Conservation (phyloP, 2,888 invertebrate species). For the Trachelus troglodyta region DNA sequence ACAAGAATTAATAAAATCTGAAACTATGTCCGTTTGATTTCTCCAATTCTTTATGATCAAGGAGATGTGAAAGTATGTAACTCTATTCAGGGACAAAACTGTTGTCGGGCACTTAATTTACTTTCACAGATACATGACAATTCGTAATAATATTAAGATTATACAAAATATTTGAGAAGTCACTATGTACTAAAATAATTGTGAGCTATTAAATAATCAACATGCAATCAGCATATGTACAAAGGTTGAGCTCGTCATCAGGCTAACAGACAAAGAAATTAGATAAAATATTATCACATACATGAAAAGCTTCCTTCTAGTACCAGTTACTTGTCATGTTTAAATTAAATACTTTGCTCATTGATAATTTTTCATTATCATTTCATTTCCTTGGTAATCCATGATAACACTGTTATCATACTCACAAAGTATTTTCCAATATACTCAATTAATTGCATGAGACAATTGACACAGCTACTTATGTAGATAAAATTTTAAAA, state of each 20-base stretch:
- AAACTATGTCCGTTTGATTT: too few relatives aligned
- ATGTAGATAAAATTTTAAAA: not conserved
- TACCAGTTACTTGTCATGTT: not conserved
- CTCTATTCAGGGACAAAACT: not conserved
- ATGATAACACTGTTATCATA: not conserved
- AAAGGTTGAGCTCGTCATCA: not conserved
- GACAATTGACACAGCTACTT: not conserved
- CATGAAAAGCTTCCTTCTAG: not conserved
- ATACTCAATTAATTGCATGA: not conserved
- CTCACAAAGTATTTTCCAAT: not conserved
- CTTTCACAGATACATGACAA: not conserved
- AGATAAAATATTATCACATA: not conserved
- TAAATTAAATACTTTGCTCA: not conserved
- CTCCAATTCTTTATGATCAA: not conserved
- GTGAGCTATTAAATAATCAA: not conserved
- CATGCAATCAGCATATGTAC: not conserved
- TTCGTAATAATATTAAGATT: not conserved
- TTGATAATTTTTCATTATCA: not conserved
- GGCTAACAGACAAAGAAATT: not conserved
- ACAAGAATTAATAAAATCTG: too few relatives aligned
- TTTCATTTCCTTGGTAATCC: not conserved
- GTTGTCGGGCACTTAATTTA: not conserved
- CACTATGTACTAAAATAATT: not conserved
- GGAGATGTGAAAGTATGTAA: not conserved
- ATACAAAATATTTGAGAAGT: not conserved